These are phyloP conservation scores for Amiota communis DNA, from an alignment of 2,888 invertebrate species.

Conservation along the genomic window DNA sequence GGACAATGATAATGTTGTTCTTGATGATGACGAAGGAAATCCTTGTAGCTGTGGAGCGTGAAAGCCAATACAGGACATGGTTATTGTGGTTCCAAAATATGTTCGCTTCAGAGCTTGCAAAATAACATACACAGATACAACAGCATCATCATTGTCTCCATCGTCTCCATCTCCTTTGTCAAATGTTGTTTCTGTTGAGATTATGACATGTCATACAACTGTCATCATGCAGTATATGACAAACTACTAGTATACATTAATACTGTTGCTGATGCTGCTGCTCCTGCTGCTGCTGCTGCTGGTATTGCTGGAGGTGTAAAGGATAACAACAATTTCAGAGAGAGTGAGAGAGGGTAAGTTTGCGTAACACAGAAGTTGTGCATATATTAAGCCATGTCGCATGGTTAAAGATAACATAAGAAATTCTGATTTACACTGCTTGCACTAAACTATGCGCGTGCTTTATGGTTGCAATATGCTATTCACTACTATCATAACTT, in stretches of 20 bases:
- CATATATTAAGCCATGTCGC: neutral
- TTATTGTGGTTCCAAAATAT: slow-evolving; percentile 41
- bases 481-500: too few relatives aligned
- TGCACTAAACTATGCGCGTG: too few relatives aligned
- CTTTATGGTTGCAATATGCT: too few relatives aligned
- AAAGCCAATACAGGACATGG: slow-evolving; percentile 10
- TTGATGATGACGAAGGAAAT: slow-evolving; percentile 1
- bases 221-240: slow-evolving; percentile 55
- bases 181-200: slow-evolving; percentile 38
- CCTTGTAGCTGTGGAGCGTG: neutral
- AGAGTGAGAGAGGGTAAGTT: too few relatives aligned
- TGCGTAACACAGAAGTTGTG: neutral
- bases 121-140: slow-evolving; percentile 52
- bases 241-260: slow-evolving; percentile 45
- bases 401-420: neutral
- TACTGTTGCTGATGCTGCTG: too few relatives aligned
- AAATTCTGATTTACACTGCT: neutral
- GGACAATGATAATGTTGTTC: neutral
- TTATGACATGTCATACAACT: slow-evolving; percentile 58
- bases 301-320: too few relatives aligned
- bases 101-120: neutral
- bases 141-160: slow-evolving; percentile 50
- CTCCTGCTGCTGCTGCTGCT: too few relatives aligned
- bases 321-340: too few relatives aligned
- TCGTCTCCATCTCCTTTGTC: slow-evolving; percentile 42